Conservation (phyloP, 1,140 invertebrate species). For the Harpegnathos saltator region DNA sequence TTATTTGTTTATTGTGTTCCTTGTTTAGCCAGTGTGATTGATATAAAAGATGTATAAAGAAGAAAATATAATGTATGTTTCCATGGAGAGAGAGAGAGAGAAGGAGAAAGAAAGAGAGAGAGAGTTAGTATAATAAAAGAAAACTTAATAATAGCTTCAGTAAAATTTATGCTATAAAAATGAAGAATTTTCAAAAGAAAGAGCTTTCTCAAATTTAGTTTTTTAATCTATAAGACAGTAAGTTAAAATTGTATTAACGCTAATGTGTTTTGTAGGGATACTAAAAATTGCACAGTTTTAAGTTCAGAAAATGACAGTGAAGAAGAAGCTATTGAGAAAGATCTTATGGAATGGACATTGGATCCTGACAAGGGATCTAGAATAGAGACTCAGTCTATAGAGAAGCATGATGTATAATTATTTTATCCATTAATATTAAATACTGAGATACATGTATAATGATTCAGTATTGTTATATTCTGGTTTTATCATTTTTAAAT, state of each 20-base stretch:
- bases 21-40: too few relatives aligned
- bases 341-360: constrained; percentile 80
- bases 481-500: background rate
- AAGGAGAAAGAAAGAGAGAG: too few relatives aligned
- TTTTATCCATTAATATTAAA: constrained; percentile 4
- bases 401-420: constrained; percentile 82
- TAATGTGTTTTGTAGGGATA: constrained; percentile 74
- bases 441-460: background rate
- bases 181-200: too few relatives aligned
- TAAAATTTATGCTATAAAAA: too few relatives aligned
- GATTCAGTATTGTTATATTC: background rate
- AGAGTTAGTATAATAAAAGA: too few relatives aligned
- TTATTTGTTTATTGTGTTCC: too few relatives aligned
- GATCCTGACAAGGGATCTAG: constrained; percentile 78
- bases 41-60: too few relatives aligned
- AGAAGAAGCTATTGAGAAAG: constrained; percentile 79
- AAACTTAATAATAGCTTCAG: too few relatives aligned
- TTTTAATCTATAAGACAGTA: background rate
- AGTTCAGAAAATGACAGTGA: constrained; percentile 81
- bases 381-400: constrained; percentile 78
- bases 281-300: constrained; percentile 78
- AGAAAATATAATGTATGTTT: too few relatives aligned
- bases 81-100: too few relatives aligned
- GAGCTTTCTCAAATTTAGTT: background rate
- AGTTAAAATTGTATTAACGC: background rate